These are phyloP conservation scores for Nomada flava DNA, from an alignment of 2,888 invertebrate species.

Conservation along the genomic window DNA sequence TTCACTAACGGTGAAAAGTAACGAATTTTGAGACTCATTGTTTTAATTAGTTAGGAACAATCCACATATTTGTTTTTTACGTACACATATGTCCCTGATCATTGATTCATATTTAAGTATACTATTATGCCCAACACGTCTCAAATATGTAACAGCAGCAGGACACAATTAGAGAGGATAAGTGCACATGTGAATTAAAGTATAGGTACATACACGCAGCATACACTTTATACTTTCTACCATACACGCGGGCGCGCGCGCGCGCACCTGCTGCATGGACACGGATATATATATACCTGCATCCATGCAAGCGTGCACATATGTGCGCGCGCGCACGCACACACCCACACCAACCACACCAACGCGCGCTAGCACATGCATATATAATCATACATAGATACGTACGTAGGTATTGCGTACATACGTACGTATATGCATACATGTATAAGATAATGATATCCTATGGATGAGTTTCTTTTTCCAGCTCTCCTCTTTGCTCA, in stretches of 20 bases:
- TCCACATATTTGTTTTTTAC: constrained; percentile 76
- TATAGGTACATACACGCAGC: neutral
- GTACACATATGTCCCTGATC: constrained; percentile 77
- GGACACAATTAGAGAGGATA: constrained; percentile 20
- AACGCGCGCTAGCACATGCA: neutral
- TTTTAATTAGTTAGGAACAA: constrained; percentile 73
- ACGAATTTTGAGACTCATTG: constrained; percentile 29
- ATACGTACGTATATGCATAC: constrained; percentile 10
- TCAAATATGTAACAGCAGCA: constrained; percentile 60
- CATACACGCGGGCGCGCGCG: neutral
- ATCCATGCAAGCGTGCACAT: neutral
- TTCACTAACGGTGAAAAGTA: constrained; percentile 43
- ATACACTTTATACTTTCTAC: neutral
- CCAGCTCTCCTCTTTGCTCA: constrained; percentile 96
- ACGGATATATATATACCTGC: too few species aligned
- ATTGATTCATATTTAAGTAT: constrained; percentile 80
- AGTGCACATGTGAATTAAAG: constrained; percentile 10
- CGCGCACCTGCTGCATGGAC: neutral
- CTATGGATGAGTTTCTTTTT: constrained; percentile 86
- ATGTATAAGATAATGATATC: constrained; percentile 79
- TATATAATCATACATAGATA: neutral
- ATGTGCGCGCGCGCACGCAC: neutral
- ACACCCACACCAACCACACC: neutral
- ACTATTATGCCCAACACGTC: constrained; percentile 79
- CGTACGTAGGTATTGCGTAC: neutral